Conservation (phyloP, 2,888 invertebrate species). For the Tenthredo distinguenda region DNA sequence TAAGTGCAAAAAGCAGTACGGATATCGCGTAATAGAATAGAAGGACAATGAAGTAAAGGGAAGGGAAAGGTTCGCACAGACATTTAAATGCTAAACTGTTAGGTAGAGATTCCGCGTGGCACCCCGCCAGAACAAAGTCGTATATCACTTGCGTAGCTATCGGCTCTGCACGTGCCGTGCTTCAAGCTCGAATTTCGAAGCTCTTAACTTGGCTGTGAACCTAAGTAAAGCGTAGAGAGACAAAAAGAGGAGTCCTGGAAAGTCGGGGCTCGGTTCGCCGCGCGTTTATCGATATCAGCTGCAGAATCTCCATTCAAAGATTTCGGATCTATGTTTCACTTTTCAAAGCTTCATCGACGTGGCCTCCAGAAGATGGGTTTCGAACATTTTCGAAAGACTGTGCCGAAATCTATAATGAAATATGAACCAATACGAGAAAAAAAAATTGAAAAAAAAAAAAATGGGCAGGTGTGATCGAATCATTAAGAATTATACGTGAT, state of each 20-base stretch:
- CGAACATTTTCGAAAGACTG: not conserved
- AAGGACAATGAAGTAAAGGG: conserved; percentile 1
- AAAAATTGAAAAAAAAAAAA: not conserved
- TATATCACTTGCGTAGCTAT: conserved; percentile 39
- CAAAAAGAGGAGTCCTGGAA: not conserved
- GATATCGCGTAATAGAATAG: conserved; percentile 27
- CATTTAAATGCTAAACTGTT: conserved; percentile 64
- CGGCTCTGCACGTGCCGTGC: conserved; percentile 17
- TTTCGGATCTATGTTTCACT: not conserved
- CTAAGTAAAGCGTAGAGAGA: conserved; percentile 28
- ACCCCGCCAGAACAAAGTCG: conserved; percentile 56
- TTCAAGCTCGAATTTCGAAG: conserved; percentile 39
- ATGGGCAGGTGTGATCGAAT: not conserved
- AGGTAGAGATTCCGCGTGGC: conserved; percentile 61
- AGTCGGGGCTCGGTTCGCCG: not conserved
- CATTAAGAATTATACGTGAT: not conserved
- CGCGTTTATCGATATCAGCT: conserved; percentile 17
- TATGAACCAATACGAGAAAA: not conserved
- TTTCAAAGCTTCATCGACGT: not conserved
- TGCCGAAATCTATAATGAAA: not conserved
- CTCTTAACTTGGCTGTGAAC: conserved; percentile 39
- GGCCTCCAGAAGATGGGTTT: not conserved
- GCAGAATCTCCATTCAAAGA: not conserved
- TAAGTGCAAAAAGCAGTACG: not conserved
- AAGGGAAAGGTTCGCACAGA: conserved; percentile 54